phyloP scores from a whole-genome alignment of 2,888 invertebrate species.

The Drosophila pegasa region DNA sequence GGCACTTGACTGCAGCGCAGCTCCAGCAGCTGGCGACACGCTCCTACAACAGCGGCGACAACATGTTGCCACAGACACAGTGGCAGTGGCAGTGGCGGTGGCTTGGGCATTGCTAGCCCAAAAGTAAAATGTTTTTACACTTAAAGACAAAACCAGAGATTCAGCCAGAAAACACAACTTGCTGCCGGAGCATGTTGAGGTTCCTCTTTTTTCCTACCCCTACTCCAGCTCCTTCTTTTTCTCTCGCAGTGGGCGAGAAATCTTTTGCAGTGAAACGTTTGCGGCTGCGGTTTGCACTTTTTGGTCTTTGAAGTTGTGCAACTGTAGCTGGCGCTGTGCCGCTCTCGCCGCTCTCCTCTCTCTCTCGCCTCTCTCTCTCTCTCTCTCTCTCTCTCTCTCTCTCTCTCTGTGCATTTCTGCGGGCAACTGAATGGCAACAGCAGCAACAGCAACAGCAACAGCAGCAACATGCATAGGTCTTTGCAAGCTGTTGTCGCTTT shows the following conservation, averaged over 20 bases:
- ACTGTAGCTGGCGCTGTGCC: slow-evolving; percentile 31
- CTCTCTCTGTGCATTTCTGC: slow-evolving; percentile 17
- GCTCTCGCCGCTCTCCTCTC: slow-evolving; percentile 12
- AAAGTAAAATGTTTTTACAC: slow-evolving; percentile 82
- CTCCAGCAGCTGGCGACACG: slow-evolving; percentile 68
- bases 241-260: slow-evolving; percentile 30
- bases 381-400: too few relatives aligned
- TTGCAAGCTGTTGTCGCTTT: slow-evolving; percentile 81
- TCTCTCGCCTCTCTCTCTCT: slow-evolving; percentile 12
- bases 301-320: slow-evolving; percentile 75
- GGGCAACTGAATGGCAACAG: slow-evolving; percentile 24
- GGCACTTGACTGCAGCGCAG: slow-evolving; percentile 75
- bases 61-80: slow-evolving; percentile 65
- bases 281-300: slow-evolving; percentile 81
- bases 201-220: too few relatives aligned
- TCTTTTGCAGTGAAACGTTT: slow-evolving; percentile 74
- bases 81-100: neutral
- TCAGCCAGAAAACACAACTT: slow-evolving; percentile 57
- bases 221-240: too few relatives aligned
- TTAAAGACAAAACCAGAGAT: slow-evolving; percentile 81
- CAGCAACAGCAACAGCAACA: slow-evolving; percentile 21
- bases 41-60: slow-evolving; percentile 74
- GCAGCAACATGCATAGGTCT: slow-evolving; percentile 40
- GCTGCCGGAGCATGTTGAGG: slow-evolving; percentile 50
- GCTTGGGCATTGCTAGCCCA: slow-evolving; percentile 64